These are phyloP conservation scores for Danaus plexippus DNA, from an alignment of 1,140 invertebrate genomes.

Conservation along the genomic window DNA sequence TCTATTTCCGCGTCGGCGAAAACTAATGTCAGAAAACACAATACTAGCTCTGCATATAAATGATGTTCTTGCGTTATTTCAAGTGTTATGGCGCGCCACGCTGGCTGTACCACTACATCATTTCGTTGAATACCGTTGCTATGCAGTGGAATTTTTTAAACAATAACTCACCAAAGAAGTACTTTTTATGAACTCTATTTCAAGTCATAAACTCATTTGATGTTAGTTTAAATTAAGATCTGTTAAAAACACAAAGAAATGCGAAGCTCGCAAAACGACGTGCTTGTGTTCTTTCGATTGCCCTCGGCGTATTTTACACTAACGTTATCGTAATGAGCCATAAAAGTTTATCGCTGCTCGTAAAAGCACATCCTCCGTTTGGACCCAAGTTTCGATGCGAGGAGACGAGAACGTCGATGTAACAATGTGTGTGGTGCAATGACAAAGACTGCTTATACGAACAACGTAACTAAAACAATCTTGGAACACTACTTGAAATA, in stretches of 20 bases:
- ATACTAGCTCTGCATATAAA: conserved; percentile 42
- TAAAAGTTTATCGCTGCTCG: conserved; percentile 48
- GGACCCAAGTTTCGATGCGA: conserved; percentile 26
- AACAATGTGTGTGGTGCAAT: conserved; percentile 8
- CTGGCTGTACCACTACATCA: conserved; percentile 35
- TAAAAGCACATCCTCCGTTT: conserved; percentile 39
- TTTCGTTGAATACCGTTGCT: conserved; percentile 30
- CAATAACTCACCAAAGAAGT: no score
- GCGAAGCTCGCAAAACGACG: conserved; percentile 21
- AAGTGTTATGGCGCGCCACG: conserved; percentile 30
- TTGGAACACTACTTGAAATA: no score
- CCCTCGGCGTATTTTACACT: conserved; percentile 41
- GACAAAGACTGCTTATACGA: not conserved
- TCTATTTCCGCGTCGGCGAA: conserved; percentile 57
- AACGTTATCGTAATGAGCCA: conserved; percentile 47
- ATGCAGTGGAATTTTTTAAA: no score
- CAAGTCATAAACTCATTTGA: no score
- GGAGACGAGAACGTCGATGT: conserved; percentile 23
- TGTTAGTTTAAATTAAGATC: no score
- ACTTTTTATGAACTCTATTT: no score
- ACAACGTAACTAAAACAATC: no score
- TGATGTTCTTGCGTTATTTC: conserved; percentile 19
- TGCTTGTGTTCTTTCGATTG: conserved; percentile 40
- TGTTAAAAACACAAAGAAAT: no score
- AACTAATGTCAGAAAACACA: conserved; percentile 30